phyloP scores from a whole-genome alignment of 2,888 invertebrate species.

The Synergus laeviventris region DNA sequence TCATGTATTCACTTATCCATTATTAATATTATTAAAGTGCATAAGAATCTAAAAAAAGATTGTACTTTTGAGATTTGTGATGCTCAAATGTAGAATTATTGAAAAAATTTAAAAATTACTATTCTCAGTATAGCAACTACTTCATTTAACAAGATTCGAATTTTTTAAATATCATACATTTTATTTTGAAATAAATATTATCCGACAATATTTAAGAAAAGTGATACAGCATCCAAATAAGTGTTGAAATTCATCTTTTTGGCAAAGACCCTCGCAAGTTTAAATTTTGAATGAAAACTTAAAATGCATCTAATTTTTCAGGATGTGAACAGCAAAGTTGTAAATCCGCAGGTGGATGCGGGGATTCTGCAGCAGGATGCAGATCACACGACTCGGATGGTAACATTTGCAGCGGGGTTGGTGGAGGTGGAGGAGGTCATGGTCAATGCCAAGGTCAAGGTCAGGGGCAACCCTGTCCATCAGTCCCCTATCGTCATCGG shows the following conservation, averaged over 20 bases:
- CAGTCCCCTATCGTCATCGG: conserved; percentile 63
- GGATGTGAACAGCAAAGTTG: conserved; percentile 69
- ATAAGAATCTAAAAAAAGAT: too few relatives aligned
- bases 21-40: too few relatives aligned
- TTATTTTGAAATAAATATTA: too few relatives aligned
- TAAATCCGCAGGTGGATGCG: conserved; percentile 62
- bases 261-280: neutral
- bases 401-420: conserved; percentile 46
- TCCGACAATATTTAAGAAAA: too few relatives aligned
- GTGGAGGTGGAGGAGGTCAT: conserved; percentile 56
- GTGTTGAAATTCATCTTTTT: neutral
- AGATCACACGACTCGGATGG: conserved; percentile 59
- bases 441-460: conserved; percentile 63
- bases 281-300: neutral
- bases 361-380: conserved; percentile 66
- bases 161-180: too few relatives aligned
- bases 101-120: too few relatives aligned
- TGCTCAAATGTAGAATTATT: too few relatives aligned
- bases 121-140: too few relatives aligned
- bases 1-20: too few relatives aligned
- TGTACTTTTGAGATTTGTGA: too few relatives aligned
- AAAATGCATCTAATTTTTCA: conserved; percentile 45
- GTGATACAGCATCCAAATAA: too few relatives aligned
- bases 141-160: too few relatives aligned
- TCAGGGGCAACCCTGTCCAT: conserved; percentile 60